Evolutionary conservation across 2,888 invertebrate genomes (phyloP), one percentile per base, ranked within the genome.

Genomic region (Venusia cambrica): DNA sequence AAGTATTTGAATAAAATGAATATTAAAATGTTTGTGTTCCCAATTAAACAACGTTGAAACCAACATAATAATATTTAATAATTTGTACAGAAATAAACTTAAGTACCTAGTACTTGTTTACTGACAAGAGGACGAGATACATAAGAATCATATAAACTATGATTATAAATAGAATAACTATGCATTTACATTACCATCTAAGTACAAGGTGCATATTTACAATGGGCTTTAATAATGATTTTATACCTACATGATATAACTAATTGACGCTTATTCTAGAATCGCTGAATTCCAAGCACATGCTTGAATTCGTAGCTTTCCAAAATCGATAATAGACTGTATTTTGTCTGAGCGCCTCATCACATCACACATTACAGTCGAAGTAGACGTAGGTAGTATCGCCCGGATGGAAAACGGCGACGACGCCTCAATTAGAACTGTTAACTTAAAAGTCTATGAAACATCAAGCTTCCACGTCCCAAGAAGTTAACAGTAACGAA

Each of bases 61-160:
- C 76, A 84, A 83, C 81, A 72, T 77, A 69, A 75, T 80, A 75
- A n/a, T 80, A 79, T 72, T 83, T 66, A 68, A 71, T 71, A 65
- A 73, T 83, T 83, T 84, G 79, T 84, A 83, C 81, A 83, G 64
- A 71, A n/a, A 66, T 70, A 67, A 69, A 66, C 51, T 60, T 48
- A 70, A 69, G 73, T 78, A 75, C 72, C 73, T 74, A 76, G 74
- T 77, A 81, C 76, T 74, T 50, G 46, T 57, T 58, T 50, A 66
- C 54, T 56, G 51, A 49, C 52, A 61, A 58, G 43, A 60, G 72
- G 75, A 77, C 74, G 56, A 74, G 71, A 73, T 54, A 55, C 54
- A 51, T 50, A 51, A 30, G 26, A 27, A 38, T 21, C 25, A 27
- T 7, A 33, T 31, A 34, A 42, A 19, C 38, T 47, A 44, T 8